A percentile compares a stretch with the other conserved stretches of the same genome.
Evolutionary conservation across 2,888 invertebrate genomes (phyloP).

Genomic region (Ligdia adustata): DNA sequence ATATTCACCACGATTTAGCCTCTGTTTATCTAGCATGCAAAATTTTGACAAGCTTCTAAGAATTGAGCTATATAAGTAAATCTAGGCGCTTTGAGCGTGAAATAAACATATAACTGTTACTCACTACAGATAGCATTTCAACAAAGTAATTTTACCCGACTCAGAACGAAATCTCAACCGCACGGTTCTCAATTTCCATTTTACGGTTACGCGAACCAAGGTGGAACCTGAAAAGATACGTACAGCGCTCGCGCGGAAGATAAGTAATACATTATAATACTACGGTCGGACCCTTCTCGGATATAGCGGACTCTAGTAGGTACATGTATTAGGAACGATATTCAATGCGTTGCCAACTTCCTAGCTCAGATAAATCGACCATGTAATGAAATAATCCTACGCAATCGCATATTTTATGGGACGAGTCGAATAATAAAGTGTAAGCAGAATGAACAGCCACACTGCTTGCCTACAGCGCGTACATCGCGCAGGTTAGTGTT

Average conservation of each 20-base stretch:
- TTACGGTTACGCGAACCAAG: constrained; percentile 24
- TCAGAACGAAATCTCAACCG: constrained; percentile 25
- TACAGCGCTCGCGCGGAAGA: too few species aligned
- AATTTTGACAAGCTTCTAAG: too few species aligned
- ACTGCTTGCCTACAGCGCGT: neutral
- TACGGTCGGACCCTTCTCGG: too few species aligned
- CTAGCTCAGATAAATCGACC: constrained; percentile 35
- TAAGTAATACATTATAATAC: too few species aligned
- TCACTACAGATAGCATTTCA: constrained; percentile 13
- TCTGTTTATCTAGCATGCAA: too few species aligned
- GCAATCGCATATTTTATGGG: constrained; percentile 27
- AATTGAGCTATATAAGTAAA: too few species aligned
- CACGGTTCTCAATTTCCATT: constrained; percentile 27
- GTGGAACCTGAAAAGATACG: constrained; percentile 19
- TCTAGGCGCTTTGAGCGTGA: neutral
- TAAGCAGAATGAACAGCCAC: constrained; percentile 21
- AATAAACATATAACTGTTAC: constrained; percentile 1
- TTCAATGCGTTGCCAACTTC: constrained; percentile 37
- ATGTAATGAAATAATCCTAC: constrained; percentile 31
- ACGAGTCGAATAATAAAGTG: constrained; percentile 23
- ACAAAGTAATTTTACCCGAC: constrained; percentile 4
- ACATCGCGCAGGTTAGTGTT: constrained; percentile 7
- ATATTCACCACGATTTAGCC: too few species aligned
- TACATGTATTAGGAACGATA: constrained; percentile 16
- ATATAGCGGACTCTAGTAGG: too few species aligned